These are phyloP conservation scores for Frieseomelitta varia DNA, from an alignment of 1,140 invertebrate genomes.

Conservation along the genomic window DNA sequence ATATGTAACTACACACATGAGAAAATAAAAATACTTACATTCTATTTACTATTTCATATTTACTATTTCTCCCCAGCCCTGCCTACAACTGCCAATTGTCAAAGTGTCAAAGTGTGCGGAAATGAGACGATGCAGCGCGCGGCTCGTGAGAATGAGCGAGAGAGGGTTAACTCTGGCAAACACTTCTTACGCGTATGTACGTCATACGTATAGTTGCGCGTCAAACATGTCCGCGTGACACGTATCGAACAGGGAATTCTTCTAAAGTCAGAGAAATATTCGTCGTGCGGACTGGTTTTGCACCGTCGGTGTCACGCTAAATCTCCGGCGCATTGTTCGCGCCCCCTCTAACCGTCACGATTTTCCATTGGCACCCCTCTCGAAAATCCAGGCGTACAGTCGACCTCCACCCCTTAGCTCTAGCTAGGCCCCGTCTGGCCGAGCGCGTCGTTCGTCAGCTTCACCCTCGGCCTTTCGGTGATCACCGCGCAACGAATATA, in stretches of 20 bases:
- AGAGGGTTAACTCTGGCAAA: neutral
- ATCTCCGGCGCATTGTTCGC: conserved; percentile 76
- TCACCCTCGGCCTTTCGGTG: conserved; percentile 35
- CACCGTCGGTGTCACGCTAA: conserved; percentile 75
- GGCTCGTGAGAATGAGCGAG: no score
- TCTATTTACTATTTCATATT: no score
- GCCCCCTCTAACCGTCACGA: conserved; percentile 74
- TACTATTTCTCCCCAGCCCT: no score
- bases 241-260: neutral
- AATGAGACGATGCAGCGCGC: no score
- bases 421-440: conserved; percentile 30
- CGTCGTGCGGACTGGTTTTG: conserved; percentile 66
- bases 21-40: no score
- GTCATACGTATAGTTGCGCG: no score
- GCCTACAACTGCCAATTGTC: no score
- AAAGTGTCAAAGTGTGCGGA: no score
- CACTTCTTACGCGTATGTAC: no score
- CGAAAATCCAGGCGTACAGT: conserved; percentile 55
- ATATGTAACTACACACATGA: no score
- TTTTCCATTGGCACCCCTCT: conserved; percentile 74
- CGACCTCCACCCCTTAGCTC: conserved; percentile 49
- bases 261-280: conserved; percentile 35
- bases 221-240: neutral
- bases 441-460: conserved; percentile 35
- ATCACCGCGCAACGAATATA: conserved; percentile 51